Evolutionary conservation across 2,113 vertebrate genomes (phyloP).

Genomic region (Ictalurus furcatus): DNA sequence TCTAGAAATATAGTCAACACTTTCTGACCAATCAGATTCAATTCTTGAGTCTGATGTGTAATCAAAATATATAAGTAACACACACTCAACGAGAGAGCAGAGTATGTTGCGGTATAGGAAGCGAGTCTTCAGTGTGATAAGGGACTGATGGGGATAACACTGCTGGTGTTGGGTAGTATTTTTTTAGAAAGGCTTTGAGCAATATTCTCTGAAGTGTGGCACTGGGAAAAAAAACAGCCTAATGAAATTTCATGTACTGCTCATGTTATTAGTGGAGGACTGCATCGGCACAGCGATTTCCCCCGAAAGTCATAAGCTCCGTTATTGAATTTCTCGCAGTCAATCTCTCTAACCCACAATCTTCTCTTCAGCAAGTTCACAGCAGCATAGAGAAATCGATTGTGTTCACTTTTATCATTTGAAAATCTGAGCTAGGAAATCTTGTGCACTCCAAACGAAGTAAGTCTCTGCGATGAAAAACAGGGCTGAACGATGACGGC

Average conservation of each 20-base stretch:
- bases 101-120: not conserved
- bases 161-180: not conserved
- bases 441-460: not conserved
- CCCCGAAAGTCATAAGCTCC: constrained; percentile 24
- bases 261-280: constrained; percentile 28
- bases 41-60: not conserved
- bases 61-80: not conserved
- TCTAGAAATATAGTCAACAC: too few relatives aligned
- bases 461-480: not conserved
- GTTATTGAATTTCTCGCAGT: not conserved
- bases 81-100: not conserved
- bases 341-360: constrained; percentile 11
- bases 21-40: not conserved
- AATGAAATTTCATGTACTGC: constrained; percentile 41
- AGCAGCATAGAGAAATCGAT: not conserved
- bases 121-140: not conserved
- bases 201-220: constrained; percentile 5
- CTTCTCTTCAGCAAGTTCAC: not conserved
- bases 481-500: not conserved
- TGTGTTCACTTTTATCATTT: not conserved
- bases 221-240: not conserved
- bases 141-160: not conserved
- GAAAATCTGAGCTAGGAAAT: not conserved
- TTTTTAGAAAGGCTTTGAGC: constrained; percentile 24
- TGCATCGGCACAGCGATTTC: not conserved